Evolutionary conservation across 2,797 vertebrate genomes (phyloP), one percentile per base, ranked within the genome.

Genomic region (Enteromius mattozi): DNA sequence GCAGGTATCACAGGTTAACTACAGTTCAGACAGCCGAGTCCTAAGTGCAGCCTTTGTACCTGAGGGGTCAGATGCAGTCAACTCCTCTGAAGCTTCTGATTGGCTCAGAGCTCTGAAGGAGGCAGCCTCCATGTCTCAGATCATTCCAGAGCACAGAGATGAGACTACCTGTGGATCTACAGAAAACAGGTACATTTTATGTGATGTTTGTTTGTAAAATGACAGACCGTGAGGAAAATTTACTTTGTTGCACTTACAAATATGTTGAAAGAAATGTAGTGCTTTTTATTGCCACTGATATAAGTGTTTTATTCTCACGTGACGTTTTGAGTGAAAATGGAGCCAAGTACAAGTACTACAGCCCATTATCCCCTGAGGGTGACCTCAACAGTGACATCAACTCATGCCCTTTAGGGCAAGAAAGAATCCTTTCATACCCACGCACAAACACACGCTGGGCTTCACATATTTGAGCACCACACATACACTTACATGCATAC

Each of bases 341-440:
- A 90, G 82, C 66, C 68, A 74, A 87, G 75, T 79, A 69, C 66
- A 71, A 89, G 89, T 89, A 93, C 91, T 89, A 91, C 89, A 89
- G 91, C 81, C 88, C 87, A 92, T 94, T 94, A 92, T 95, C 89
- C 88, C 89, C 87, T 90, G 89, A 92, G 91, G 91, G 89, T 96
- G 94, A 96, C 94, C 94, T 96, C 94, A 95, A 88, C 91, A 91
- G 92, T 94, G 93, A 94, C 93, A 95, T 95, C 92, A 92, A 80
- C 85, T 77, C 84, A 42, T 92, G 92, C 80, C 93, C 92, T 92
- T 91, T 89, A 78, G 89, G 81, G 87, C 89, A 92, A 94, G 93
- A 95, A 96, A 92, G 91, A 90, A 69, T 88, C 93, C 89, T 92
- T 95, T 95, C 88, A 92, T 89, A 83, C 66, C 86, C 77, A 82